These are phyloP conservation scores for Sminthopsis crassicaudata DNA, from an alignment of 2,113 vertebrate species.

Conservation along the genomic window DNA sequence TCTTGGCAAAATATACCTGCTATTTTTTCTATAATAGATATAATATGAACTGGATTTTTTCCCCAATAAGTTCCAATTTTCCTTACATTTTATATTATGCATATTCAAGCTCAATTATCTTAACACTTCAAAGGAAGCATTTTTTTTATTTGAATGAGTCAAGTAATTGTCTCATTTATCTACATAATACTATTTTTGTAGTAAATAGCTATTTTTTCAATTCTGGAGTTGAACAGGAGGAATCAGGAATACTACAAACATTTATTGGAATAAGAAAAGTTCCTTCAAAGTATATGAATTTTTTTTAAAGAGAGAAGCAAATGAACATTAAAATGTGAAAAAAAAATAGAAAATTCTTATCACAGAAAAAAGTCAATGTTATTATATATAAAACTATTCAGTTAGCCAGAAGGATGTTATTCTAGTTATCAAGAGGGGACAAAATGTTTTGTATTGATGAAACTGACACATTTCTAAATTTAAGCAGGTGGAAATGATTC, in stretches of 20 bases:
- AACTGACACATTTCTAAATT: slow-evolving; percentile 19
- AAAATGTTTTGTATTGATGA: not conserved
- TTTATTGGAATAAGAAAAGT: not conserved
- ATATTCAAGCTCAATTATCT: not conserved
- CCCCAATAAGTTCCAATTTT: not conserved
- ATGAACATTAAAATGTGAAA: not conserved
- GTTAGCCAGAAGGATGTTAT: slow-evolving; percentile 1
- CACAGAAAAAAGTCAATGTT: not conserved
- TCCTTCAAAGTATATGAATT: not conserved
- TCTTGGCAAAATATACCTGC: not conserved
- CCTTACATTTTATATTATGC: not conserved
- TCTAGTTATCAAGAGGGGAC: not conserved
- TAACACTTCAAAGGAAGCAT: not conserved
- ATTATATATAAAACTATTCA: not conserved
- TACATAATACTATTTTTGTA: not conserved
- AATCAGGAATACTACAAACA: not conserved
- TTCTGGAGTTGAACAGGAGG: not conserved
- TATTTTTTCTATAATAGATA: not conserved
- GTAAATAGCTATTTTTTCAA: not conserved
- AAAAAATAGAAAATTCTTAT: not conserved
- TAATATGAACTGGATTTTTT: not conserved
- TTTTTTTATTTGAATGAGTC: not conserved
- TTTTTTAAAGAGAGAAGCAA: not conserved
- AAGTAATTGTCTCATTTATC: not conserved
- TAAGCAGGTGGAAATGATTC: slow-evolving; percentile 13